phyloP scores from a whole-genome alignment of 2,888 invertebrate species.

The Yponomeuta plumbellus region DNA sequence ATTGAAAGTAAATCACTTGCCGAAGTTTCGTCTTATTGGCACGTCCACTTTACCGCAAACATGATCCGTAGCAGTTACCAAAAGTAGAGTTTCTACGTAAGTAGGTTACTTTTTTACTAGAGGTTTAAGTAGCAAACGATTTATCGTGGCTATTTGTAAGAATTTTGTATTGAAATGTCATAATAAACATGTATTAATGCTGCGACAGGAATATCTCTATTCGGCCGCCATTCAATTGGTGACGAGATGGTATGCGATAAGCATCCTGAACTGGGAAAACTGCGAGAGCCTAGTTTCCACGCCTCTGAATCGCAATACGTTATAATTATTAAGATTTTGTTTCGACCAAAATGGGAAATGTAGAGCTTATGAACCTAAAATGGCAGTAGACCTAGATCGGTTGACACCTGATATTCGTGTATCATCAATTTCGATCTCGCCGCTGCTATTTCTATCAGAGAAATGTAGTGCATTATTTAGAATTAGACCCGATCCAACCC shows the following conservation, averaged over 20 bases:
- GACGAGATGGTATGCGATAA: conserved; percentile 36
- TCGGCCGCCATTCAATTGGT: conserved; percentile 39
- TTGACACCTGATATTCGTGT: conserved; percentile 33
- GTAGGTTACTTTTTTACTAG: conserved; percentile 33
- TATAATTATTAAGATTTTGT: conserved; percentile 3
- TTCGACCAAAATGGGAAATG: conserved; percentile 50
- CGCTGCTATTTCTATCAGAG: conserved; percentile 14
- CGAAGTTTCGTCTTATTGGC: conserved; percentile 42
- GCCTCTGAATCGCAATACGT: conserved; percentile 27
- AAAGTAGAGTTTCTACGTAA: conserved; percentile 34
- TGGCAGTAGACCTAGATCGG: conserved; percentile 46
- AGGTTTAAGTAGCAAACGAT: conserved; percentile 27
- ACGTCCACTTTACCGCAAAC: conserved; percentile 32
- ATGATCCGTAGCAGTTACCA: conserved; percentile 31
- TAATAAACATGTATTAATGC: conserved; percentile 30
- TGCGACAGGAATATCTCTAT: conserved; percentile 28
- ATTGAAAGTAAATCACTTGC: conserved; percentile 33
- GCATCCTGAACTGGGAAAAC: conserved; percentile 10
- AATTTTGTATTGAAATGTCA: conserved; percentile 38
- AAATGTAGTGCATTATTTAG: neutral
- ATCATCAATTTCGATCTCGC: conserved; percentile 32
- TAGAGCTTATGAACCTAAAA: conserved; percentile 44
- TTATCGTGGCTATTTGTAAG: conserved; percentile 37
- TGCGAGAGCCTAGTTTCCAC: conserved; percentile 42
- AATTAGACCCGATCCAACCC: no score